Evolutionary conservation across 1,140 invertebrate genomes (phyloP).

Genomic region (Leptonema lineaticorne): DNA sequence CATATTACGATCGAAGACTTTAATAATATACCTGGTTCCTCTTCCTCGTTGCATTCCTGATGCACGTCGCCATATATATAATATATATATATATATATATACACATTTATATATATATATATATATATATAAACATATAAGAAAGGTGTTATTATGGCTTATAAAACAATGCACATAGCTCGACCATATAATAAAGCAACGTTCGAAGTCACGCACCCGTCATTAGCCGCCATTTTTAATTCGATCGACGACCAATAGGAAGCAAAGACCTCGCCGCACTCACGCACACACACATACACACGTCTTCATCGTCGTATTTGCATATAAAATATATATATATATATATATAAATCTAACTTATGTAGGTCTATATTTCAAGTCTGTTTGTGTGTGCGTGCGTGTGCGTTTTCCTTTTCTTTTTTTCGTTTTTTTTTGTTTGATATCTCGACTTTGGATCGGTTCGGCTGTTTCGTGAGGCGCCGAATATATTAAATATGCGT

Average conservation of each 20-base stretch:
- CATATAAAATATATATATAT: background rate
- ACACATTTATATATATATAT: background rate
- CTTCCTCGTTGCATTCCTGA: too few relatives aligned
- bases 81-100: background rate
- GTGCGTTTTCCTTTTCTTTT: too few relatives aligned
- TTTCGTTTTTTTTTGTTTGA: background rate
- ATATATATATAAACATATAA: background rate
- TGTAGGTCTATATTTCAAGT: background rate
- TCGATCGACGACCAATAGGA: slow-evolving; percentile 33
- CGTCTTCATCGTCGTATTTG: background rate
- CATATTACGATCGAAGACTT: too few relatives aligned
- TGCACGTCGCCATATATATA: background rate
- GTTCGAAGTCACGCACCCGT: slow-evolving; percentile 37
- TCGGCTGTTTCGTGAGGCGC: background rate
- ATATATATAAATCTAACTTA: background rate
- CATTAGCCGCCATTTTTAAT: slow-evolving; percentile 41
- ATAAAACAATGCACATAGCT: slow-evolving; percentile 43
- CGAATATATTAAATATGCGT: too few relatives aligned
- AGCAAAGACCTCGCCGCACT: too few relatives aligned
- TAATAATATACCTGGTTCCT: too few relatives aligned
- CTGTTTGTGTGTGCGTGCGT: background rate
- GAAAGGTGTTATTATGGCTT: slow-evolving; percentile 39
- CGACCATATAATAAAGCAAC: slow-evolving; percentile 35
- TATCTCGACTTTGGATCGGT: background rate
- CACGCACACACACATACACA: background rate